Evolutionary conservation across 2,888 invertebrate species (phyloP), one percentile per base, ranked within the genome.

Genomic region (Bruchidius siliquastri): DNA sequence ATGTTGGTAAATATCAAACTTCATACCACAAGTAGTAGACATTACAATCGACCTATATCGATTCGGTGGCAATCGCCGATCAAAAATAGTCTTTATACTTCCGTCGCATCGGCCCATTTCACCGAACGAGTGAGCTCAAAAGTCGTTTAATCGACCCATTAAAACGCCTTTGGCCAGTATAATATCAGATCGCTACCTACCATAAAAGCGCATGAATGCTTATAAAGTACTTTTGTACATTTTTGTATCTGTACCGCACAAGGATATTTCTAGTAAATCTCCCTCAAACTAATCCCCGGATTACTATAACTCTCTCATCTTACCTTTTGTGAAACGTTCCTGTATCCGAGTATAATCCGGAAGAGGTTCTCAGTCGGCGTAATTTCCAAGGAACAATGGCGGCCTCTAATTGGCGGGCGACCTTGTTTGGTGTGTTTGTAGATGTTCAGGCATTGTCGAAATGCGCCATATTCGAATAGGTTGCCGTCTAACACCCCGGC

Each of bases 401-500:
- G 83, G 10, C 88, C 88, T n/a, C 77, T 81, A 75, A 88, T 85
- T n/a, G 80, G 76, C 49, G 10, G 49, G 13, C 49, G 49, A 0
- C 81, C 82, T 71, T 78, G 79, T 70, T 78, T 74, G 0, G 82
- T 81, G 2, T 81, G 72, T 69, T 76, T 76, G 71, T 79, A 75
- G 71, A 82, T 81, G 67, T 79, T 74, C 3, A 85, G 75, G 77
- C 88, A 89, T 81, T 88, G 86, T 75, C 85, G 80, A 84, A 49
- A 88, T 76, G 86, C 84, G 4, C 89, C 89, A 21, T 87, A 79
- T 74, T 88, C 86, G 49, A 85, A 83, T 10, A 86, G 75, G 77
- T 88, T 87, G 0, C 88, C 88, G 49, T 79, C 77, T 4, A 88
- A 78, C 20, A 88, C 78, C 13, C 88, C 88, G 20, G 86, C 82